These are phyloP conservation scores for Caradrina kadenii DNA, from an alignment of 2,888 invertebrate species.

Conservation along the genomic window DNA sequence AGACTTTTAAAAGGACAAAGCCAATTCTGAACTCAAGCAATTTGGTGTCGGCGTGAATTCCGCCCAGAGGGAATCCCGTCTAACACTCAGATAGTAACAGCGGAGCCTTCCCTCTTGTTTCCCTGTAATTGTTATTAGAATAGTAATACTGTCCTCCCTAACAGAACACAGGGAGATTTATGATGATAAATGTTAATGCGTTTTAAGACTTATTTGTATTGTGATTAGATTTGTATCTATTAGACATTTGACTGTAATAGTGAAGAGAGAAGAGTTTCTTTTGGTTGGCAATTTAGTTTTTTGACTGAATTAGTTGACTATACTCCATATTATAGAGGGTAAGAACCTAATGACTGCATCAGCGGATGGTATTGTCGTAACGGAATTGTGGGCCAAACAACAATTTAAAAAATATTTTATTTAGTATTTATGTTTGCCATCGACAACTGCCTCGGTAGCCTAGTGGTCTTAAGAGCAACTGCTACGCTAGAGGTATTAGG, in stretches of 20 bases:
- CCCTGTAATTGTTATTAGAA: conserved; percentile 65
- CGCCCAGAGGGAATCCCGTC: conserved; percentile 55
- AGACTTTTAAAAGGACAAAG: conserved; percentile 54
- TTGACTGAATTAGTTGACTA: not conserved
- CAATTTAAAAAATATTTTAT: too few species aligned
- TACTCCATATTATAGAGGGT: not conserved
- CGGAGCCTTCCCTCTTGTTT: conserved; percentile 52
- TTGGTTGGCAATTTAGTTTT: not conserved
- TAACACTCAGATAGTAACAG: conserved; percentile 44
- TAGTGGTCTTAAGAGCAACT: too few species aligned
- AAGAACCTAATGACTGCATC: too few species aligned
- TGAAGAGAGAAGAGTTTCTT: not conserved
- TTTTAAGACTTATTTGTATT: conserved; percentile 48
- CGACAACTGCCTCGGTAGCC: too few species aligned
- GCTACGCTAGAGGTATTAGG: too few species aligned
- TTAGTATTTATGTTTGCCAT: too few species aligned
- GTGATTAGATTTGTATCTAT: conserved; percentile 6
- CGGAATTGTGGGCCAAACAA: too few species aligned
- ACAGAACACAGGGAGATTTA: conserved; percentile 63
- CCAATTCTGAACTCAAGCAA: conserved; percentile 44
- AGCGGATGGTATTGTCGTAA: too few species aligned
- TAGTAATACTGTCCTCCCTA: conserved; percentile 63
- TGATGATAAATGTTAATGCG: conserved; percentile 55
- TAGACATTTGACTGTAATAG: conserved; percentile 1
- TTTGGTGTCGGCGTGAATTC: conserved; percentile 59